phyloP scores from a whole-genome alignment of 2,888 invertebrate species.

The Mechanitis mazaeus region DNA sequence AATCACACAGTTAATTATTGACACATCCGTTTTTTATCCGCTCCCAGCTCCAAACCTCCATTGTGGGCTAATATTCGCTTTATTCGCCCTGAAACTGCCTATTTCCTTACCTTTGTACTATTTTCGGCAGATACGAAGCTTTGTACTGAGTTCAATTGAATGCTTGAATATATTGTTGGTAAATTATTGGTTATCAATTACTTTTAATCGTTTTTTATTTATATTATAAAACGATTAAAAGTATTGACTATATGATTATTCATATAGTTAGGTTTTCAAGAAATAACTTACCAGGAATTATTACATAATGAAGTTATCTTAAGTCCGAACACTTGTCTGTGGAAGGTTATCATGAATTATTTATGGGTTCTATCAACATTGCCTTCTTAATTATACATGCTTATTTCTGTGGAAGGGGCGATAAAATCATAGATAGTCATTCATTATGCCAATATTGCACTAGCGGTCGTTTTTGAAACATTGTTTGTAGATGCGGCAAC shows the following conservation, averaged over 20 bases:
- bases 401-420: not conserved
- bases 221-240: not conserved
- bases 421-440: slow-evolving; percentile 5
- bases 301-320: too few species aligned
- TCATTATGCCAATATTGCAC: not conserved
- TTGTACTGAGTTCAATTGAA: slow-evolving; percentile 40
- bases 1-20: slow-evolving; percentile 74
- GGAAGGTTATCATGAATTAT: slow-evolving; percentile 3
- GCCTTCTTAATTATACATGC: not conserved
- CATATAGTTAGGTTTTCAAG: slow-evolving; percentile 2
- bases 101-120: slow-evolving; percentile 63
- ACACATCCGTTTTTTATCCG: slow-evolving; percentile 71
- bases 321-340: not conserved
- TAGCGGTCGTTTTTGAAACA: not conserved
- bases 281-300: not conserved
- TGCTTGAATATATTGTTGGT: slow-evolving; percentile 42
- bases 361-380: not conserved
- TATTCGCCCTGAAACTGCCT: slow-evolving; percentile 55
- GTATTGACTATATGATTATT: too few species aligned
- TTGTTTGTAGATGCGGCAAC: not conserved
- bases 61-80: slow-evolving; percentile 62
- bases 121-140: slow-evolving; percentile 35
- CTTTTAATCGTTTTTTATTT: slow-evolving; percentile 18
- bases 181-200: slow-evolving; percentile 54
- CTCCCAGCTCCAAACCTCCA: slow-evolving; percentile 42